Evolutionary conservation across 2,113 vertebrate genomes (phyloP).

Genomic region (Carettochelys insculpta): DNA sequence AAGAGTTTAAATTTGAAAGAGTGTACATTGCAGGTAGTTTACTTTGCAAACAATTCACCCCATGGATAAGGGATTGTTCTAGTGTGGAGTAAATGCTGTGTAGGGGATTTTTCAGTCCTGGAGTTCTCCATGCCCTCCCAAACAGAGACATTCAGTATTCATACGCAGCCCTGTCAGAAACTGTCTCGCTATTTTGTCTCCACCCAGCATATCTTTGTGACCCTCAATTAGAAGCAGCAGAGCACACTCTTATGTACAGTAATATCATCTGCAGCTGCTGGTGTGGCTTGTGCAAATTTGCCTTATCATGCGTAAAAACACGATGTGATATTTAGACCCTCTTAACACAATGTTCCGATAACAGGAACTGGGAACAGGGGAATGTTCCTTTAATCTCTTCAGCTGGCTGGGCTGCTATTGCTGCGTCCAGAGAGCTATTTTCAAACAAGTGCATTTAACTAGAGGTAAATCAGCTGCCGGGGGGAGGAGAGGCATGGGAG

Average conservation of each 20-base stretch:
- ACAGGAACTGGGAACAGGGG: not conserved
- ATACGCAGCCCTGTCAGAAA: fast-evolving
- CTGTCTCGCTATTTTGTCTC: not conserved
- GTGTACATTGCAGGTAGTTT: not conserved
- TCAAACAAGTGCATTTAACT: not conserved
- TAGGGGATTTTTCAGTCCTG: fast-evolving
- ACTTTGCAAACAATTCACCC: not conserved
- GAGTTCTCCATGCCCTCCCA: fast-evolving
- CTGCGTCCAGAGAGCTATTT: constrained; percentile 21
- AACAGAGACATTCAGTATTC: not conserved
- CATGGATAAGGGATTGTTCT: not conserved
- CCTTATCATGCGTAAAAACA: constrained; percentile 29
- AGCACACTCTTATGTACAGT: fast-evolving
- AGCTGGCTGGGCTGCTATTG: not conserved
- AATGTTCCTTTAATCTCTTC: not conserved
- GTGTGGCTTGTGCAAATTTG: constrained; percentile 28
- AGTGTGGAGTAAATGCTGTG: not conserved
- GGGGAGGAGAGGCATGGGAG: not conserved
- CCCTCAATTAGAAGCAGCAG: fast-evolving
- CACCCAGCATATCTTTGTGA: not conserved
- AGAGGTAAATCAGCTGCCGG: not conserved
- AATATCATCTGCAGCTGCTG: not conserved
- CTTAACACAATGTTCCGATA: not conserved
- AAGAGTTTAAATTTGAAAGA: not conserved
- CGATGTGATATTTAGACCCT: not conserved